Conservation (phyloP, 2,888 invertebrate species). For the Sphaeridia pumilis region DNA sequence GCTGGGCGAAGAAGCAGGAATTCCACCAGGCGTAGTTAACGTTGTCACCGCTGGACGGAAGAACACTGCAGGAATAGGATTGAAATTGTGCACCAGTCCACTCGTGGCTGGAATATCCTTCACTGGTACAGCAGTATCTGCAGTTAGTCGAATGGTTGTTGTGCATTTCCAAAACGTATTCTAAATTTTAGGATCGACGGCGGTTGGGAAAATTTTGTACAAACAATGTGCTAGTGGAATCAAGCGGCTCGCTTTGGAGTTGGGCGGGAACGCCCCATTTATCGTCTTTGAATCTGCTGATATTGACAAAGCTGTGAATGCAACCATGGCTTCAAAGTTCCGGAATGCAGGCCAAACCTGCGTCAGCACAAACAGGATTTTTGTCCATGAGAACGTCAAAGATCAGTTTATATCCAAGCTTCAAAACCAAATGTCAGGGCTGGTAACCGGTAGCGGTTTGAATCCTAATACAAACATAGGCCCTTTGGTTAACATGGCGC, state of each 20-base stretch:
- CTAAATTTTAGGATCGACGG: constrained; percentile 53
- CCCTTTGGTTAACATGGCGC: constrained; percentile 78
- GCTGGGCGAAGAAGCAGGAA: constrained; percentile 76
- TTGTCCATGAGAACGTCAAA: constrained; percentile 65
- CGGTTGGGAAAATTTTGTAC: constrained; percentile 78
- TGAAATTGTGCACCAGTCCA: constrained; percentile 70
- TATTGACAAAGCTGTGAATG: constrained; percentile 67
- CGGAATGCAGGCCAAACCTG: constrained; percentile 95
- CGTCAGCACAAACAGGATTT: constrained; percentile 82
- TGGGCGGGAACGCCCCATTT: constrained; percentile 97
- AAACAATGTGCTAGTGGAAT: constrained; percentile 72
- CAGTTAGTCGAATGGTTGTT: too few relatives aligned
- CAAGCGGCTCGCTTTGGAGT: constrained; percentile 81
- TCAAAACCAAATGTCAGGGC: constrained; percentile 51
- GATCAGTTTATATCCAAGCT: constrained; percentile 67
- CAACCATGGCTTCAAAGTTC: constrained; percentile 85
- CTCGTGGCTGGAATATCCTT: constrained; percentile 82
- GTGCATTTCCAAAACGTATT: background rate
- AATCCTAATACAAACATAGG: constrained; percentile 65
- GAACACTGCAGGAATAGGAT: constrained; percentile 68
- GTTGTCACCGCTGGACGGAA: constrained; percentile 66
- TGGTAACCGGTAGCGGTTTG: constrained; percentile 70
- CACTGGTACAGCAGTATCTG: constrained; percentile 50
- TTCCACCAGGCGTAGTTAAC: constrained; percentile 87
- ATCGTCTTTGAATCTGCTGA: constrained; percentile 91